phyloP scores from a whole-genome alignment of 2,113 vertebrate genomes.

The Eptesicus fuscus region DNA sequence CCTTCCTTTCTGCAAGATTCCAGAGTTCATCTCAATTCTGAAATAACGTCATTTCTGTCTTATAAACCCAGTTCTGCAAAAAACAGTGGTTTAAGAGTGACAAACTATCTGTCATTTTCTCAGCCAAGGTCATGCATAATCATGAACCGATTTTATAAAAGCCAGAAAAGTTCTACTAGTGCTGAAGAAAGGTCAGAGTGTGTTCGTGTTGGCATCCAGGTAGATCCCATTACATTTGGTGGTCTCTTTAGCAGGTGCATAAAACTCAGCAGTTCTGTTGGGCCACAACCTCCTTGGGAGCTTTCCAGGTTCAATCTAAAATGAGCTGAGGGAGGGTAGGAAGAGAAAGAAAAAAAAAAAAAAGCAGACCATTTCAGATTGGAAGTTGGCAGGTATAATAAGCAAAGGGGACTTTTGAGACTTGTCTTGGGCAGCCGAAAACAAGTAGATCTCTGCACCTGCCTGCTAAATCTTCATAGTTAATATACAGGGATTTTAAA shows the following conservation, averaged over 20 bases:
- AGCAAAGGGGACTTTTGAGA: not conserved
- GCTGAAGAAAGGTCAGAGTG: not conserved
- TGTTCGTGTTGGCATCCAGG: not conserved
- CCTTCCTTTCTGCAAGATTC: not conserved
- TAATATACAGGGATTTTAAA: not conserved
- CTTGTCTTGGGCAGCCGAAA: not conserved
- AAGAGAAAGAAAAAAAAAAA: not conserved
- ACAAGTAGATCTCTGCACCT: not conserved
- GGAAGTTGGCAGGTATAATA: no score
- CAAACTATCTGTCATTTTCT: not conserved
- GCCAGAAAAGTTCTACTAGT: not conserved
- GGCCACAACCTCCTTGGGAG: not conserved
- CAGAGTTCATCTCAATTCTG: not conserved
- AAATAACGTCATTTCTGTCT: slow-evolving; percentile 24
- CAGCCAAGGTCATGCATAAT: not conserved
- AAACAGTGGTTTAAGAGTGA: not conserved
- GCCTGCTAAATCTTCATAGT: not conserved
- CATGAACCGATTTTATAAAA: not conserved
- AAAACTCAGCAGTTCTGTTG: not conserved
- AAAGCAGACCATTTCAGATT: not conserved
- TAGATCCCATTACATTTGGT: not conserved
- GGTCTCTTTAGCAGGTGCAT: not conserved
- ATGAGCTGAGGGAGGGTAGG: not conserved
- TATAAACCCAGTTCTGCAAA: not conserved
- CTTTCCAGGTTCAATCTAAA: not conserved